Conservation (phyloP, 1,140 invertebrate genomes). For the Camponotus pennsylvanicus region DNA sequence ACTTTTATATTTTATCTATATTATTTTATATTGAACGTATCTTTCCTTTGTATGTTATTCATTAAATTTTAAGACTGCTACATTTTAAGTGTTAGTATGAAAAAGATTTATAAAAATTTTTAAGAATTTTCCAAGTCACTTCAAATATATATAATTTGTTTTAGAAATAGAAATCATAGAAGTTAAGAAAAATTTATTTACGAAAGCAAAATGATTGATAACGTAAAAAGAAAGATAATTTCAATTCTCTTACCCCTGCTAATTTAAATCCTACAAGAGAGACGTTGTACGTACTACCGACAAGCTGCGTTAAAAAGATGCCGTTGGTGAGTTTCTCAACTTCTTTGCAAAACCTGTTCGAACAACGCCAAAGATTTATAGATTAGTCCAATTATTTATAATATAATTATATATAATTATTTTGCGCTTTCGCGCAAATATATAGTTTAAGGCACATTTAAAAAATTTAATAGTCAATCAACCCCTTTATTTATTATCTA, state of each 20-base stretch:
- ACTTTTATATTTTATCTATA: not conserved
- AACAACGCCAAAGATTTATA: not conserved
- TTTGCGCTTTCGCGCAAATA: not conserved
- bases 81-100: not conserved
- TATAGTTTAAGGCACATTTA: not conserved
- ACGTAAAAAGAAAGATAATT: not conserved
- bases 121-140: not conserved
- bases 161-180: not conserved
- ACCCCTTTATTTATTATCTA: not conserved
- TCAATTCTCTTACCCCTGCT: conserved; percentile 62
- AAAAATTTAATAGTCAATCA: not conserved
- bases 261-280: conserved; percentile 77
- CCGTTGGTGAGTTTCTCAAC: conserved; percentile 67
- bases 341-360: conserved; percentile 68
- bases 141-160: not conserved
- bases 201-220: not conserved
- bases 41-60: not conserved
- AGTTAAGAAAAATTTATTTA: not conserved
- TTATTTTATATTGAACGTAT: not conserved
- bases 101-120: not conserved
- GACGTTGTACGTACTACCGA: conserved; percentile 75
- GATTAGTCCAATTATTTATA: not conserved
- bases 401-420: too few relatives aligned
- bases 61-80: not conserved
- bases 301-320: conserved; percentile 70